Evolutionary conservation across 2,797 vertebrate species (phyloP).

Genomic region (Galago senegalensis): DNA sequence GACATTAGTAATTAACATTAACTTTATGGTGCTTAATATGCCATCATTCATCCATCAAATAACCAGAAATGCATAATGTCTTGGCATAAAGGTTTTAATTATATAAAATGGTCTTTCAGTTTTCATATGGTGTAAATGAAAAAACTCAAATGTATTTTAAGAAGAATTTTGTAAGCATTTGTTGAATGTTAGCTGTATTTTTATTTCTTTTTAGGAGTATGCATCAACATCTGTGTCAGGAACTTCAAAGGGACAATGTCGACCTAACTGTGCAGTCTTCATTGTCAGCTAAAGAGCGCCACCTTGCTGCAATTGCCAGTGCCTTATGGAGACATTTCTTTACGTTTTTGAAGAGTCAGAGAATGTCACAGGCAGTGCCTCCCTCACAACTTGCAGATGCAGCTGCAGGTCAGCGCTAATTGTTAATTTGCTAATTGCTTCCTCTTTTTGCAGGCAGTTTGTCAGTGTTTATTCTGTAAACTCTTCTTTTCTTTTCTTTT

Average conservation of each 20-base stretch:
- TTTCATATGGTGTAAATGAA: constrained; percentile 70
- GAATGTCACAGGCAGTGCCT: constrained; percentile 93
- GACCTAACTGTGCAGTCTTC: constrained; percentile 85
- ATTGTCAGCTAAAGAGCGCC: constrained; percentile 95
- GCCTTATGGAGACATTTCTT: constrained; percentile 97
- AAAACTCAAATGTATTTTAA: constrained; percentile 75
- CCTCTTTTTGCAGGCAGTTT: constrained; percentile 35
- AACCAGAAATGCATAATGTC: constrained; percentile 86
- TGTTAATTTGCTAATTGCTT: neutral
- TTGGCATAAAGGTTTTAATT: constrained; percentile 87
- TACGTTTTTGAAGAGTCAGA: constrained; percentile 94
- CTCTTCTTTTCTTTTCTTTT: neutral
- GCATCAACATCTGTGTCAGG: constrained; percentile 92
- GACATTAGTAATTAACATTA: constrained; percentile 92
- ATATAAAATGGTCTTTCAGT: constrained; percentile 82
- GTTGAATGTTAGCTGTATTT: constrained; percentile 78
- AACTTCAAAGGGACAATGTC: constrained; percentile 81
- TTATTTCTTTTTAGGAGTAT: constrained; percentile 91
- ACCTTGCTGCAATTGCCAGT: constrained; percentile 95
- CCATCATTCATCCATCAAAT: constrained; percentile 90
- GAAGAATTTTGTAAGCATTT: constrained; percentile 79
- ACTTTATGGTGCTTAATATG: constrained; percentile 91
- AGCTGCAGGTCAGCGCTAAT: constrained; percentile 94
- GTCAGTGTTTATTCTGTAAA: constrained; percentile 32
- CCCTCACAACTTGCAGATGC: constrained; percentile 95